These are phyloP conservation scores for Malthinus flaveolus DNA, from an alignment of 2,888 invertebrate species.

Conservation along the genomic window DNA sequence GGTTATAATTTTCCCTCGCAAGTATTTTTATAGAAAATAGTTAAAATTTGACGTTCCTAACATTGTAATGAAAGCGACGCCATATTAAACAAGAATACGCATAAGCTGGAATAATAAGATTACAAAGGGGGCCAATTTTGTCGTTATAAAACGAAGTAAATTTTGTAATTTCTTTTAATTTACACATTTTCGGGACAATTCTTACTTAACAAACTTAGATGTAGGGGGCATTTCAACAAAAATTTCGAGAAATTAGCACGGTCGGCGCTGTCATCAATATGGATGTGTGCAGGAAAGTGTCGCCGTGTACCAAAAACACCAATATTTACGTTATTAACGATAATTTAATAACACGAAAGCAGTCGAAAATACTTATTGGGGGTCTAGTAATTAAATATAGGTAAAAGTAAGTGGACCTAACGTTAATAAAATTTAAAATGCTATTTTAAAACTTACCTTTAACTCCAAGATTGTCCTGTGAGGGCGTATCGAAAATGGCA, in stretches of 20 bases:
- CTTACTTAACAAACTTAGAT: slow-evolving; percentile 51
- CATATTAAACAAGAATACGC: slow-evolving; percentile 37
- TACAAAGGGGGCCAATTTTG: slow-evolving; percentile 22
- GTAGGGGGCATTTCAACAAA: slow-evolving; percentile 69
- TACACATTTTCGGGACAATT: slow-evolving; percentile 55
- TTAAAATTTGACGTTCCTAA: slow-evolving; percentile 17
- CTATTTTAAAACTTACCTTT: slow-evolving; percentile 44
- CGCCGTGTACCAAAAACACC: slow-evolving; percentile 28
- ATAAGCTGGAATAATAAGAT: slow-evolving; percentile 3
- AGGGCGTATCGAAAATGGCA: slow-evolving; percentile 61
- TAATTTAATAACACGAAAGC: not conserved
- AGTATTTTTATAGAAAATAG: not conserved
- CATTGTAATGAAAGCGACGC: slow-evolving; percentile 36
- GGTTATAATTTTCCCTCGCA: not conserved
- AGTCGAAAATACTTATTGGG: not conserved
- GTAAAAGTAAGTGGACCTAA: slow-evolving; percentile 4
- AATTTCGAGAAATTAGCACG: slow-evolving; percentile 69
- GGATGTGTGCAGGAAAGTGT: slow-evolving; percentile 50
- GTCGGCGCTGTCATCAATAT: slow-evolving; percentile 71
- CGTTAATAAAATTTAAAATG: slow-evolving; percentile 24
- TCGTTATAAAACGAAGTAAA: slow-evolving; percentile 6
- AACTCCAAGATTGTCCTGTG: slow-evolving; percentile 60
- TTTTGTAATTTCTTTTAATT: slow-evolving; percentile 25
- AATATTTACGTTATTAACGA: slow-evolving; percentile 7
- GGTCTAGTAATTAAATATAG: not conserved